Evolutionary conservation across 92 coral and sea anemone species (phyloP).

Genomic region (Meandrina meandrites): DNA sequence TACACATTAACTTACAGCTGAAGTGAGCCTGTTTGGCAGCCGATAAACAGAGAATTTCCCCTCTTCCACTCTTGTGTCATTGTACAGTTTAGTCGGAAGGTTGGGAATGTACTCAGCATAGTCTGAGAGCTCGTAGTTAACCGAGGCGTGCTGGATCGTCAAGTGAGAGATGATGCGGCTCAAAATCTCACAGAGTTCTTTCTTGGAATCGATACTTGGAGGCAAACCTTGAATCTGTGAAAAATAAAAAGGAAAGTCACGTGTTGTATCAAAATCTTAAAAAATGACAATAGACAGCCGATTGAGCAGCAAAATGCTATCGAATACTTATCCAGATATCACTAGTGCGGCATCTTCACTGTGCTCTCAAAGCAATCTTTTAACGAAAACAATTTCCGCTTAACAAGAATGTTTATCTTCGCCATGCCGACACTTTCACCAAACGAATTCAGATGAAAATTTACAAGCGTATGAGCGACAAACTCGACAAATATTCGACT

Average conservation of each 20-base stretch:
- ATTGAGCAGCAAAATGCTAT: too few species aligned
- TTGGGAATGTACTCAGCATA: slow-evolving; percentile 48
- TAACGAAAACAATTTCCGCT: too few species aligned
- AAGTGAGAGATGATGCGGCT: slow-evolving; percentile 44
- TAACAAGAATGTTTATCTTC: too few species aligned
- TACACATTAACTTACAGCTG: slow-evolving; percentile 44
- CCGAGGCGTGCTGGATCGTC: slow-evolving; percentile 42
- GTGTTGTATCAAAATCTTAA: neutral
- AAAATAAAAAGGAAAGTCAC: neutral
- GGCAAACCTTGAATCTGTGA: slow-evolving; percentile 62
- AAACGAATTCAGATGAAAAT: too few species aligned
- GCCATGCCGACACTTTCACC: too few species aligned
- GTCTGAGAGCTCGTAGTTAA: slow-evolving; percentile 43
- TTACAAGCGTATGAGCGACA: too few species aligned
- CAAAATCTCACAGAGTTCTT: slow-evolving; percentile 36
- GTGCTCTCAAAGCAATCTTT: too few species aligned
- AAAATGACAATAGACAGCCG: neutral
- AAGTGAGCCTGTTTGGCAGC: slow-evolving; percentile 36
- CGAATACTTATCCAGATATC: too few species aligned
- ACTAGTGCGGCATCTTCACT: too few species aligned
- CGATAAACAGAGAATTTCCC: slow-evolving; percentile 43
- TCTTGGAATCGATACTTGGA: slow-evolving; percentile 13
- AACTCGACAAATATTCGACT: too few species aligned
- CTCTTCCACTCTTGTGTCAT: slow-evolving; percentile 51
- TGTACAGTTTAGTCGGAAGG: slow-evolving; percentile 56